Percentiles rank a stretch among this genome's conserved stretches.
These are phyloP conservation scores for Mesembrinibis cayennensis DNA, from an alignment of 2,113 vertebrate genomes.

Conservation along the genomic window DNA sequence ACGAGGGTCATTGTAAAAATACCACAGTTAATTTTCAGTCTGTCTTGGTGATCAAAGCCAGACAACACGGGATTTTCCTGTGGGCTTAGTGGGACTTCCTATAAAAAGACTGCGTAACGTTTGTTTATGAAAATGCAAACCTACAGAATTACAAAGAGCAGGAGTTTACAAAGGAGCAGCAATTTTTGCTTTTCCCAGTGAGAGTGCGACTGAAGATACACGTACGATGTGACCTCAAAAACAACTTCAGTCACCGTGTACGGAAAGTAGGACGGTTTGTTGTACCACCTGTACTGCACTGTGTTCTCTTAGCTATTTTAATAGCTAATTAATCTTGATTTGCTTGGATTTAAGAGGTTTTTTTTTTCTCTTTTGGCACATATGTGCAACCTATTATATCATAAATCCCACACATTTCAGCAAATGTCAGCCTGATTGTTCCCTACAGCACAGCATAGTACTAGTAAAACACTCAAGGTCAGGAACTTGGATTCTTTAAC, in stretches of 20 bases:
- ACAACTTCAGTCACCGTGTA: background rate
- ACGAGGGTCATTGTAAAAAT: background rate
- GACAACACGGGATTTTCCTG: conserved; percentile 41
- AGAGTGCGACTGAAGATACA: conserved; percentile 42
- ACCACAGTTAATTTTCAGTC: background rate
- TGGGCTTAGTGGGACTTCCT: conserved; percentile 14
- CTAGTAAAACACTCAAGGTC: conserved; percentile 79
- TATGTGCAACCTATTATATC: conserved; percentile 76
- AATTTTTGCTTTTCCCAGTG: conserved; percentile 57
- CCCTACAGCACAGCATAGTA: conserved; percentile 74
- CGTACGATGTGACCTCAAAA: background rate
- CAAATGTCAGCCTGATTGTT: conserved; percentile 78
- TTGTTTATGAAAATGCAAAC: conserved; percentile 58
- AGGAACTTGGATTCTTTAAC: conserved; percentile 79
- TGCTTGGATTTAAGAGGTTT: conserved; percentile 70
- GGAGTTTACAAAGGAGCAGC: conserved; percentile 9
- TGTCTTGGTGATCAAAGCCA: conserved; percentile 61
- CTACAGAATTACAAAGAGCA: background rate
- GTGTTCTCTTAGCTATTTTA: conserved; percentile 66
- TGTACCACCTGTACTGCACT: conserved; percentile 67
- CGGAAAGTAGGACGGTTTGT: background rate
- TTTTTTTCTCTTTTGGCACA: conserved; percentile 72
- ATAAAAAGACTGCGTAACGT: background rate
- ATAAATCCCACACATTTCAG: conserved; percentile 80
- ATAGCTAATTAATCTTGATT: conserved; percentile 83